phyloP scores from a whole-genome alignment of 92 coral and sea anemone species.

The Zoanthus gigantus region DNA sequence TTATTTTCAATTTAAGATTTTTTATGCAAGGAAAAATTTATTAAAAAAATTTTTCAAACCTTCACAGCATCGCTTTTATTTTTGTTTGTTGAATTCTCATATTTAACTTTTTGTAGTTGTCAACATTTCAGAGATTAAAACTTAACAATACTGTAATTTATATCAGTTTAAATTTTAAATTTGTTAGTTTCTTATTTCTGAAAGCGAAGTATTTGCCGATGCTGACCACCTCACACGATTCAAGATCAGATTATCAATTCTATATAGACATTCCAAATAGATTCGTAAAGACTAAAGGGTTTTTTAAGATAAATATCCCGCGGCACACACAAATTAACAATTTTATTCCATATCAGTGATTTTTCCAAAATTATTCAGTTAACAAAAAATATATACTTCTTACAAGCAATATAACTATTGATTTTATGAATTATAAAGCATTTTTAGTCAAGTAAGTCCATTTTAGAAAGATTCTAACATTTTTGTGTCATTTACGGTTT shows the following conservation, averaged over 20 bases:
- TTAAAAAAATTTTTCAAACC: too few species aligned
- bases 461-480: too few species aligned
- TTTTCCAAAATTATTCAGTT: background rate
- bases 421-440: too few species aligned
- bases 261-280: background rate
- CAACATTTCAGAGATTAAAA: background rate
- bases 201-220: background rate
- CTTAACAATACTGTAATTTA: background rate
- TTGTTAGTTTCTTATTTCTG: background rate
- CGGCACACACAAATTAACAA: background rate
- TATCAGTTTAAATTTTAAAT: background rate
- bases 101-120: background rate
- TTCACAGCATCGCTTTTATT: too few species aligned
- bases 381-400: background rate
- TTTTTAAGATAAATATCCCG: background rate
- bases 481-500: too few species aligned
- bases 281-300: background rate
- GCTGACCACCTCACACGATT: background rate
- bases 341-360: background rate
- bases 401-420: background rate
- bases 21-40: too few species aligned
- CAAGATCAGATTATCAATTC: background rate
- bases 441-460: too few species aligned
- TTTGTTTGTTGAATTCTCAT: background rate
- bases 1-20: too few species aligned